These are phyloP conservation scores for Erythrocebus patas DNA, from an alignment of 2,113 vertebrate genomes.

Conservation along the genomic window DNA sequence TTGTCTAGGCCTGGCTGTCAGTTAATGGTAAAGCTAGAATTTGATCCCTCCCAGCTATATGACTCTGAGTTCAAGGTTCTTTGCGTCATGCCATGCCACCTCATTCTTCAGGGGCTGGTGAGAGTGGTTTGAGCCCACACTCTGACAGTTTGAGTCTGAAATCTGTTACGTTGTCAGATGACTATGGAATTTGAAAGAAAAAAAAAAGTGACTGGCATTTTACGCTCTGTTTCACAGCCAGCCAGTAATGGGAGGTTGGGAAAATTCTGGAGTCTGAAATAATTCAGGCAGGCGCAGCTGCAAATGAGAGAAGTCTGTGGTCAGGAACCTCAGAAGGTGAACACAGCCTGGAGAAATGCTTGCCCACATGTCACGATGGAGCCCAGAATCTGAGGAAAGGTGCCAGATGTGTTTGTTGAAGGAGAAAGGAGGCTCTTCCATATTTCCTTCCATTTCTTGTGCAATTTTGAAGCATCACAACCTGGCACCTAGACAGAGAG, in stretches of 20 bases:
- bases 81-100: neutral
- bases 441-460: too few species aligned
- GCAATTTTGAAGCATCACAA: neutral
- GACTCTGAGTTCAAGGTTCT: neutral
- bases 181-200: conserved; percentile 25
- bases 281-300: conserved; percentile 21
- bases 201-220: conserved; percentile 55
- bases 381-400: neutral
- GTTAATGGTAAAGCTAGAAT: neutral
- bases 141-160: neutral
- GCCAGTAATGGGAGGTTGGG: conserved; percentile 41
- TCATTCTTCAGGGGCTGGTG: neutral
- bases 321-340: neutral
- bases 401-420: accelerated
- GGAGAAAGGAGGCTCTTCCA: neutral
- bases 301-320: conserved; percentile 10
- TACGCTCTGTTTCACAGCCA: conserved; percentile 57
- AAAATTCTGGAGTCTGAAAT: conserved; percentile 41
- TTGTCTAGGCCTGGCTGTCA: neutral
- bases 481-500: neutral
- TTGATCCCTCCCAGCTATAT: neutral
- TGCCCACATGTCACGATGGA: neutral
- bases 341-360: neutral
- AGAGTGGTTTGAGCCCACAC: neutral
- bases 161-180: conserved; percentile 43